Evolutionary conservation across 1,140 invertebrate species (phyloP).

Genomic region (Melitaea cinxia): DNA sequence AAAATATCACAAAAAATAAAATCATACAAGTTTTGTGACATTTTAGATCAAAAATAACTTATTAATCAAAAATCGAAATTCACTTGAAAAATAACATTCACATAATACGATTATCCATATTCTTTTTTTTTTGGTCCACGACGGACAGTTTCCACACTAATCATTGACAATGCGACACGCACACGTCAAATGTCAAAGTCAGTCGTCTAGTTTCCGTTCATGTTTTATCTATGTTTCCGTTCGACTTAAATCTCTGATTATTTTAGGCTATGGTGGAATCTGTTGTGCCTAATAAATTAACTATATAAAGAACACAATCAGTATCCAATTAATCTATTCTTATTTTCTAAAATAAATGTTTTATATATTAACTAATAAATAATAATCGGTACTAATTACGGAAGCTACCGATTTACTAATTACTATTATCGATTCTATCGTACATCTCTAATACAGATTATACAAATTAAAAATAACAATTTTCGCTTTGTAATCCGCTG

Average conservation of each 20-base stretch:
- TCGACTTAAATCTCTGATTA: not conserved
- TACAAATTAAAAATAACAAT: slow-evolving; percentile 11
- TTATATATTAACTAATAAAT: not conserved
- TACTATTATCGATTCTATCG: not conserved
- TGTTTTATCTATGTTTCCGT: not conserved
- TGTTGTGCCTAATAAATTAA: too few relatives aligned
- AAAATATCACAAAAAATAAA: slow-evolving; percentile 14
- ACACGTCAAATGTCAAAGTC: slow-evolving; percentile 39
- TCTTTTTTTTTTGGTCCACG: slow-evolving; percentile 14
- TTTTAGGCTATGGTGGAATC: too few relatives aligned
- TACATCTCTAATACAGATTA: slow-evolving; percentile 14
- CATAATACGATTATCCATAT: slow-evolving; percentile 8
- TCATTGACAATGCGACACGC: slow-evolving; percentile 30
- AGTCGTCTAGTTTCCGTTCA: not conserved
- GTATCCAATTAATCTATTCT: too few relatives aligned
- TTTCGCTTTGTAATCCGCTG: slow-evolving; percentile 33
- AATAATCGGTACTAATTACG: not conserved
- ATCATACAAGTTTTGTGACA: slow-evolving; percentile 38
- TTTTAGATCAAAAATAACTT: slow-evolving; percentile 24
- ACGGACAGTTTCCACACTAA: slow-evolving; percentile 22
- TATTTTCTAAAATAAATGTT: too few relatives aligned
- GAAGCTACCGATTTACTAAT: too few relatives aligned
- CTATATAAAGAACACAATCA: too few relatives aligned
- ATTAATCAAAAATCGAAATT: slow-evolving; percentile 5
- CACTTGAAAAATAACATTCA: not conserved